Conservation (phyloP, 2,113 vertebrate genomes). For the Nibea coibor region DNA sequence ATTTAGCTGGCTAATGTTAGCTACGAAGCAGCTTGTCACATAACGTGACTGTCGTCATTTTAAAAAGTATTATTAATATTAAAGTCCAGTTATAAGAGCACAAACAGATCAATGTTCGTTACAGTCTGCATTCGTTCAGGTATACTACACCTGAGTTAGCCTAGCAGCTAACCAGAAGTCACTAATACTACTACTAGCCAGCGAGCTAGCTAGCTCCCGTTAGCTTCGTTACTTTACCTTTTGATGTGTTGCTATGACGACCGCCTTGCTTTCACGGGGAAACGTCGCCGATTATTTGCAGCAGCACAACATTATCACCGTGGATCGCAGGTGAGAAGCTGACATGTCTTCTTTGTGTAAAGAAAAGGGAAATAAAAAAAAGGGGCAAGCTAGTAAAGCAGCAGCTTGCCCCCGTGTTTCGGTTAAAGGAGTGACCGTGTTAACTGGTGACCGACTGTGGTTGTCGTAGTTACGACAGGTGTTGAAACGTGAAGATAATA, state of each 20-base stretch:
- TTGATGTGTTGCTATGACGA: neutral
- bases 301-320: neutral
- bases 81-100: neutral
- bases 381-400: constrained; percentile 5
- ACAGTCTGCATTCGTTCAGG: too few species aligned
- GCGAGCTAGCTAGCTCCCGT: constrained; percentile 22
- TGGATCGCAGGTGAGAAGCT: neutral
- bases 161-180: neutral
- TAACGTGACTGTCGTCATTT: too few species aligned
- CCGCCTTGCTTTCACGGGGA: neutral
- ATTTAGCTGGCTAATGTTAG: constrained; percentile 8
- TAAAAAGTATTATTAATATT: neutral
- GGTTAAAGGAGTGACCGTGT: too few species aligned
- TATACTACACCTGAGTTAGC: neutral
- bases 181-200: neutral
- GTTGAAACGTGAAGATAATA: too few species aligned
- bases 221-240: constrained; percentile 61
- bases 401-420: constrained; percentile 31
- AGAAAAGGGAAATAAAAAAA: neutral
- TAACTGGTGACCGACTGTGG: too few species aligned
- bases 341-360: neutral
- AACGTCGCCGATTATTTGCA: neutral
- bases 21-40: neutral
- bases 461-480: too few species aligned
- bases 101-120: neutral